These are phyloP conservation scores for Graptemys geographica DNA, from an alignment of 2,797 vertebrate species.

Conservation along the genomic window DNA sequence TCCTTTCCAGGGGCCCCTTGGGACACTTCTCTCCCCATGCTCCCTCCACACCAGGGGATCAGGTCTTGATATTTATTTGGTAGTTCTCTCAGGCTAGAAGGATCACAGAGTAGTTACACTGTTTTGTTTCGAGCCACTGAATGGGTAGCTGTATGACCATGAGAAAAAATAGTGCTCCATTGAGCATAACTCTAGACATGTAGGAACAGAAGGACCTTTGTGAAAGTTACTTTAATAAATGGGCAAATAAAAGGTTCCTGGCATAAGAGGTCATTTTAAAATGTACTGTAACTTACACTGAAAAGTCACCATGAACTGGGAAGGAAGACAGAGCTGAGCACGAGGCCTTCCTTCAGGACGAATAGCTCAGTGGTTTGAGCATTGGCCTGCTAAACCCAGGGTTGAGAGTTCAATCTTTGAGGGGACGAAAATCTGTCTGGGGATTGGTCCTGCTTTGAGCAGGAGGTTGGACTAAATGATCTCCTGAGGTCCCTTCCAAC, in stretches of 20 bases:
- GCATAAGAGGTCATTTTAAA: not conserved
- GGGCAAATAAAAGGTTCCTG: not conserved
- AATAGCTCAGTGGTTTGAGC: too few species aligned
- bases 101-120: conserved; percentile 45
- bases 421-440: too few species aligned
- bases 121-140: conserved; percentile 31
- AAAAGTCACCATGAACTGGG: not conserved
- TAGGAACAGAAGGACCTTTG: not conserved
- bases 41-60: conserved; percentile 38
- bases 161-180: not conserved
- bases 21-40: conserved; percentile 2
- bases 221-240: not conserved
- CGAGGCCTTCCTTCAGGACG: not conserved
- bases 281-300: conserved; percentile 2
- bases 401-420: too few species aligned
- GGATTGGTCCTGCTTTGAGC: too few species aligned
- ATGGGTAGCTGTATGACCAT: not conserved
- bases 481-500: too few species aligned
- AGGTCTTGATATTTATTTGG: not conserved
- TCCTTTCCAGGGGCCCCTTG: conserved; percentile 12
- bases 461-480: too few species aligned
- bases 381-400: too few species aligned
- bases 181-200: not conserved
- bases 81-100: conserved; percentile 59
- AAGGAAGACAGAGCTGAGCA: not conserved